Evolutionary conservation across 2,888 invertebrate species (phyloP).

Genomic region (Drosophila meridionalis): DNA sequence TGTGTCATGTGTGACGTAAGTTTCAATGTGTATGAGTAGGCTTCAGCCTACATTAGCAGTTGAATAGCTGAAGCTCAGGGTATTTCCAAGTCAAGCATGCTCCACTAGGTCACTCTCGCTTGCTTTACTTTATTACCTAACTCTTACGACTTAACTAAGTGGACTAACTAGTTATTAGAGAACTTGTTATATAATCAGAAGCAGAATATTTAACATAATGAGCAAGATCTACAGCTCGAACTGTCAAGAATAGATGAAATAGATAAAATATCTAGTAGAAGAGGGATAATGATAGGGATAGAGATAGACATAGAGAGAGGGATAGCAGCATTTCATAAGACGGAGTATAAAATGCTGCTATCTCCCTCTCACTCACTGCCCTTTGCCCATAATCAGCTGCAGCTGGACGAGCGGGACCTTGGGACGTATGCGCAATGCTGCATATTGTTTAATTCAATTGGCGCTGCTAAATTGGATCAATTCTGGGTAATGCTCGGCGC

Average conservation of each 20-base stretch:
- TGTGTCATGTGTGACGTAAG: neutral
- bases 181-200: neutral
- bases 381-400: no score
- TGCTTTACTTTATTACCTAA: neutral
- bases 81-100: neutral
- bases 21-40: no score
- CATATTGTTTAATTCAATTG: constrained; percentile 52
- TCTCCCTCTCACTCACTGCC: no score
- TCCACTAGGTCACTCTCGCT: neutral
- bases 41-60: no score
- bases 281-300: neutral
- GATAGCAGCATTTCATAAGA: no score
- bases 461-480: constrained; percentile 47
- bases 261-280: neutral
- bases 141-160: neutral
- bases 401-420: neutral
- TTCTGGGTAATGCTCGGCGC: constrained; percentile 16
- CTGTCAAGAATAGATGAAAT: neutral
- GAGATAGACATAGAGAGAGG: no score
- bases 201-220: neutral
- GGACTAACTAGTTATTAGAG: constrained; percentile 8
- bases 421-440: neutral
- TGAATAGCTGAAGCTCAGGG: neutral
- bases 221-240: neutral
- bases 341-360: no score